Evolutionary conservation across 2,888 invertebrate species (phyloP), one percentile per base, ranked within the genome.

Genomic region (Meiosimyza platycephala): DNA sequence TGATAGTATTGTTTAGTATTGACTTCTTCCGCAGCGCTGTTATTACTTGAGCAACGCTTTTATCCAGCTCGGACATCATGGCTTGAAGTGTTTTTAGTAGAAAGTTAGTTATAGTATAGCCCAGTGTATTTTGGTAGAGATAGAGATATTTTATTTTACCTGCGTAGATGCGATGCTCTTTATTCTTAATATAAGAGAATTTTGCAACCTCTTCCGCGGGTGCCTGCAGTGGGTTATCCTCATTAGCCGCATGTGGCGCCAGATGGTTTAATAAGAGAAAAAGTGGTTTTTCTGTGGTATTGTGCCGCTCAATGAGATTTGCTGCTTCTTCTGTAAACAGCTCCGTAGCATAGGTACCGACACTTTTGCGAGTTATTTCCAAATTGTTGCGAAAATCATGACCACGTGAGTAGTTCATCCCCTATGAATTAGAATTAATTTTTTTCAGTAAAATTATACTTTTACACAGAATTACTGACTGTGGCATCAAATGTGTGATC

Each of bases 61-160:
- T 91, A 83, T 98, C 98, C 80, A 98, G 87, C 77, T 93, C 93
- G 33, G 94, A 92, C 2, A 96, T 90, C 92, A 97, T 94, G 7
- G 94, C 96, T 93, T 84, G 72, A 89, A 89, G 75, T 71, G 71
- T 48, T 5, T n/a, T 11, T 28, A 55, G 40, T 12, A 2, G 16
- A n/a, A 70, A 62, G 5, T 12, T 4, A 13, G 13, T n/a, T 13
- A 50, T 22, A 9, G 22, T 50, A n/a, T n/a, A 16, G 9, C 28
- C 28, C 28, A 28, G 28, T 28, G 28, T 4, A 28, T 28, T 3
- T 0, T 28, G 28, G 28, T 28, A 15, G 1, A 18, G 1, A 4
- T 12, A n/a, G n/a, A n/a, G n/a, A 22, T 22, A 22, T 16, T 7
- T 7, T 54, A n/a, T 22, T 22, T 28, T 82, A 92, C 93, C 93